phyloP scores from a whole-genome alignment of 92 coral and sea anemone species.

The Zoanthus sociatus region DNA sequence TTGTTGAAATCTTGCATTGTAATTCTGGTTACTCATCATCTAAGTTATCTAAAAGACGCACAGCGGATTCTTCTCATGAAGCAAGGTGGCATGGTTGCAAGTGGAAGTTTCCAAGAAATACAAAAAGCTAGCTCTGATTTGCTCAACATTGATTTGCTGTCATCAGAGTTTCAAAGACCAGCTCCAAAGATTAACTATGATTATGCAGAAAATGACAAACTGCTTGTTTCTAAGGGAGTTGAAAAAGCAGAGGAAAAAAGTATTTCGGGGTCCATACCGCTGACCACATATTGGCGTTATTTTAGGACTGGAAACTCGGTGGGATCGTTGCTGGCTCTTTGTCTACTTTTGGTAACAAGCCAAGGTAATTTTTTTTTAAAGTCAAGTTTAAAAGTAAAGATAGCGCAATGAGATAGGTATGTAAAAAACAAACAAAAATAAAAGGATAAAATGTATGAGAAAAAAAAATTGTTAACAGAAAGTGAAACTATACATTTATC shows the following conservation, averaged over 20 bases:
- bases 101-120: slow-evolving; percentile 64
- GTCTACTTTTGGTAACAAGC: slow-evolving; percentile 55
- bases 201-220: slow-evolving; percentile 19
- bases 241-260: slow-evolving; percentile 70
- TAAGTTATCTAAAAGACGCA: slow-evolving; percentile 66
- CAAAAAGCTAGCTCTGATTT: slow-evolving; percentile 54
- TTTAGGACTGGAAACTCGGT: slow-evolving; percentile 63
- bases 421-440: no score
- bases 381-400: background rate
- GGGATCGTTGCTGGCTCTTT: slow-evolving; percentile 38
- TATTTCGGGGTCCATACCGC: slow-evolving; percentile 64
- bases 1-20: slow-evolving; percentile 56
- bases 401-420: no score
- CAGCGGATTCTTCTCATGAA: slow-evolving; percentile 73
- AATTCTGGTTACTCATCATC: slow-evolving; percentile 72
- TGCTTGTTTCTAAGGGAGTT: slow-evolving; percentile 42
- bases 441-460: background rate
- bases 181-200: slow-evolving; percentile 30
- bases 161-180: slow-evolving; percentile 22
- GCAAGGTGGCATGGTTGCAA: slow-evolving; percentile 57
- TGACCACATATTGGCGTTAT: slow-evolving; percentile 69
- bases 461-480: no score
- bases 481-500: no score
- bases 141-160: slow-evolving; percentile 19
- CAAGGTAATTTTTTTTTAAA: slow-evolving; percentile 59